Evolutionary conservation across 1,140 invertebrate genomes (phyloP), one percentile per base, ranked within the genome.

Genomic region (Drosophila tropicalis): DNA sequence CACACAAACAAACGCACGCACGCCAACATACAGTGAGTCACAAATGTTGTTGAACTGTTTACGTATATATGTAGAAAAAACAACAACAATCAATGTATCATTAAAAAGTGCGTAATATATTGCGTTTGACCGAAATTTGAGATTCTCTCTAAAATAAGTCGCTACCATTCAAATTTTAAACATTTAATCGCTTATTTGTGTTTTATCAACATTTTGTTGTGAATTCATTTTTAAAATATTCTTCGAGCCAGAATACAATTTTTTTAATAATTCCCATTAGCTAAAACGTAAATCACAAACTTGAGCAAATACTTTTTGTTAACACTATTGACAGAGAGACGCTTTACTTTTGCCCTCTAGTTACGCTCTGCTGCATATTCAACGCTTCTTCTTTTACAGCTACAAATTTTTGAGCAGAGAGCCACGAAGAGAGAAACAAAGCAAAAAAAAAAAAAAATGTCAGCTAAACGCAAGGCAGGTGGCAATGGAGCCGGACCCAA

Each of bases 401-500:
- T 67, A 57, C 44, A 51, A 62, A 36, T 54, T 65, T 62, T 44
- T 62, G 32, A 58, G 32, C 56, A 39, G 34, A 57, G 56, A 51
- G 44, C 44, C 44, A 51, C n/a, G 70, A 61, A 73, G 66, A 77
- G 47, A 66, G 57, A 67, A 19, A 17, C 60, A 67, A 60, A 68
- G 44, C 44, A 56, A 55, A 57, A 55, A 54, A 61, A 41, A 17
- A 19, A 47, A 55, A 55, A 71, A 41, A 92, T 92, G 91, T 92
- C 91, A 25, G 84, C 91, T 67, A 92, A 92, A 76, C 91, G 91
- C 56, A 92, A 92, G 68, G 61, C 86, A 86, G 86, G 86, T 80
- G 86, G 86, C 61, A 91, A 90, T 44, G 90, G 87, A 56, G 73
- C 72, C 62, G 90, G 90, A 19, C 87, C 90, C 32, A 91, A 84